Evolutionary conservation across 2,888 invertebrate species (phyloP).

Genomic region (Drosophila pseudotakahashii): DNA sequence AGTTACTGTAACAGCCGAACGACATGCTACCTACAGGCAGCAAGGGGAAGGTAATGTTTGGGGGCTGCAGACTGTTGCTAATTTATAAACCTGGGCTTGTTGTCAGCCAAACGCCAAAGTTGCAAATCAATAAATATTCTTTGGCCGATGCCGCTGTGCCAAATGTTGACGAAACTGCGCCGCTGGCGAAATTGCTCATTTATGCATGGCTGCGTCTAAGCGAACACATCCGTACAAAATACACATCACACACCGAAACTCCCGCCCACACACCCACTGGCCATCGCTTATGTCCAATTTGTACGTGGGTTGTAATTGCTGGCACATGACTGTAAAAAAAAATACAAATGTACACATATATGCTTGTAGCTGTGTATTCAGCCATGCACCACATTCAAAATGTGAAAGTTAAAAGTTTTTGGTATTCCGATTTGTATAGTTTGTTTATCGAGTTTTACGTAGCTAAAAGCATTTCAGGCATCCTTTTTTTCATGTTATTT

Average conservation of each 20-base stretch:
- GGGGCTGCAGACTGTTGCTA: conserved; percentile 63
- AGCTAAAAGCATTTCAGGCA: not conserved
- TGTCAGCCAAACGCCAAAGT: conserved; percentile 61
- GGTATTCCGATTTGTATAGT: not conserved
- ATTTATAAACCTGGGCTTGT: conserved; percentile 70
- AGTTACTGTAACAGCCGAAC: not conserved
- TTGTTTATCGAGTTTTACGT: conserved; percentile 1
- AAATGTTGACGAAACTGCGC: conserved; percentile 77
- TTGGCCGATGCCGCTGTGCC: conserved; percentile 42
- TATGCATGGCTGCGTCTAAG: conserved; percentile 74
- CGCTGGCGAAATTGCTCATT: conserved; percentile 74
- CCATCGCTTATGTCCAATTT: conserved; percentile 43
- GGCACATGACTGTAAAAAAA: conserved; percentile 65
- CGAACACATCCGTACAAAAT: conserved; percentile 37
- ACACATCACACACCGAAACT: conserved; percentile 8
- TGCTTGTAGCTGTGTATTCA: conserved; percentile 5
- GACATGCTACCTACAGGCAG: not conserved
- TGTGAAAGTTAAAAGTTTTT: conserved; percentile 3
- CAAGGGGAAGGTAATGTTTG: not conserved
- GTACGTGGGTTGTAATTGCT: conserved; percentile 65
- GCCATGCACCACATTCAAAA: conserved; percentile 5
- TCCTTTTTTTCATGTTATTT: not conserved
- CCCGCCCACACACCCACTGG: conserved; percentile 18
- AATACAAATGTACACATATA: conserved; percentile 3
- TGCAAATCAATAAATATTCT: conserved; percentile 76